A percentile compares a stretch with the other conserved stretches of the same genome.
phyloP scores from a whole-genome alignment of 2,888 invertebrate species.

The Hipparchia semele region DNA sequence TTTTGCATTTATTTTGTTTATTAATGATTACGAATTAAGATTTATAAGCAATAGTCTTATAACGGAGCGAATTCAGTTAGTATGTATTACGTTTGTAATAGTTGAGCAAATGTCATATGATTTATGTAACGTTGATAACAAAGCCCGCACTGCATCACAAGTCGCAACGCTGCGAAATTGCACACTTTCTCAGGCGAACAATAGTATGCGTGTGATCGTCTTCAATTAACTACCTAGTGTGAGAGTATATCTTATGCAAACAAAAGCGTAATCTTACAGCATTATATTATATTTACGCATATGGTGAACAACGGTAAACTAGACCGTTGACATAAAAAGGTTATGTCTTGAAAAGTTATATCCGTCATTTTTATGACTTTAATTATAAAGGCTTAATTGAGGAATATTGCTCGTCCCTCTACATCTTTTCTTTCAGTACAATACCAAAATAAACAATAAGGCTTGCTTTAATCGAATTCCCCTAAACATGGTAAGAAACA shows the following conservation, averaged over 20 bases:
- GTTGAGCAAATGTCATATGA: neutral
- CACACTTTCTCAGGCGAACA: constrained; percentile 33
- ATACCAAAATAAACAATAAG: neutral
- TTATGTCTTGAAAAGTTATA: neutral
- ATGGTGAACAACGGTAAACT: neutral
- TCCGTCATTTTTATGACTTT: neutral
- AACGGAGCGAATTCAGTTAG: too few species aligned
- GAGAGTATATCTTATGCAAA: constrained; percentile 30
- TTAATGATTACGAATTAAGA: too few species aligned
- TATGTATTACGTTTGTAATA: too few species aligned
- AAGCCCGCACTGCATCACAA: constrained; percentile 9
- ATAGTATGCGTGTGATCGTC: constrained; percentile 26
- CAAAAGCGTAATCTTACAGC: constrained; percentile 17
- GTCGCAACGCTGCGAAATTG: constrained; percentile 22
- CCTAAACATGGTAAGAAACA: too few species aligned
- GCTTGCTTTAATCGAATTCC: too few species aligned
- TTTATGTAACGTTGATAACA: constrained; percentile 26
- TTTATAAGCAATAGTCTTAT: too few species aligned
- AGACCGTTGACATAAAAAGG: constrained; percentile 13
- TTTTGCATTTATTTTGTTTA: too few species aligned
- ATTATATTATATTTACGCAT: neutral
- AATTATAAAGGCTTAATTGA: neutral
- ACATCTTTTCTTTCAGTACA: neutral
- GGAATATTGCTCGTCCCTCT: neutral
- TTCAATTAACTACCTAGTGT: constrained; percentile 18